phyloP scores from a whole-genome alignment of 37 sponge, comb jelly and placozoan species.

The Cladorhizidae sp. region DNA sequence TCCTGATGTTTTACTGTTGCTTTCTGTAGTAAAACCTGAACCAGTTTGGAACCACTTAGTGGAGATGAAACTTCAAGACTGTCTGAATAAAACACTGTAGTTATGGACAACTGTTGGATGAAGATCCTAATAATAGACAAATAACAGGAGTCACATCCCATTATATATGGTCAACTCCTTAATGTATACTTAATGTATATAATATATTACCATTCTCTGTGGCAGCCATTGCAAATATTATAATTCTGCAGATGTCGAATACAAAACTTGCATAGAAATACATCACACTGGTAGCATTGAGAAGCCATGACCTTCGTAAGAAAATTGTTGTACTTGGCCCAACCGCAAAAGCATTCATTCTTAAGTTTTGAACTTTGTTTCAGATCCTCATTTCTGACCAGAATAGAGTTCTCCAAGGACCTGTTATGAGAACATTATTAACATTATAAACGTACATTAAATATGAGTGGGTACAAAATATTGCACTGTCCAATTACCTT shows the following conservation, averaged over 20 bases:
- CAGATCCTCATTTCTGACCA: background rate
- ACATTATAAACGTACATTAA: too few species aligned
- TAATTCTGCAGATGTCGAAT: background rate
- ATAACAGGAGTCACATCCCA: background rate
- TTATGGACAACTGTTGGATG: too few species aligned
- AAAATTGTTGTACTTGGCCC: background rate
- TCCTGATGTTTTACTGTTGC: background rate
- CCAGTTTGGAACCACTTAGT: background rate
- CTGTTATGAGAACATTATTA: too few species aligned
- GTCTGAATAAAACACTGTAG: too few species aligned
- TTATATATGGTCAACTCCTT: background rate
- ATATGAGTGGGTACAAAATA: too few species aligned
- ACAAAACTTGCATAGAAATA: constrained; percentile 35
- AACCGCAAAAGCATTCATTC: constrained; percentile 1
- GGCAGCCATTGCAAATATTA: background rate
- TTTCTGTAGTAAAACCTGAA: background rate
- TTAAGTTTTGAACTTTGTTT: constrained; percentile 1
- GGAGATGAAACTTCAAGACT: too few species aligned
- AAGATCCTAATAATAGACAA: background rate
- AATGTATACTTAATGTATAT: background rate
- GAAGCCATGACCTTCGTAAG: background rate
- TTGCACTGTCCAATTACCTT: too few species aligned
- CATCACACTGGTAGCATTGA: constrained; percentile 21
- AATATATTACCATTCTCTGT: constrained; percentile 3
- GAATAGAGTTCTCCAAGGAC: background rate